These are phyloP conservation scores for Brachypalpus laphriformis DNA, from an alignment of 2,888 invertebrate species.

Conservation along the genomic window DNA sequence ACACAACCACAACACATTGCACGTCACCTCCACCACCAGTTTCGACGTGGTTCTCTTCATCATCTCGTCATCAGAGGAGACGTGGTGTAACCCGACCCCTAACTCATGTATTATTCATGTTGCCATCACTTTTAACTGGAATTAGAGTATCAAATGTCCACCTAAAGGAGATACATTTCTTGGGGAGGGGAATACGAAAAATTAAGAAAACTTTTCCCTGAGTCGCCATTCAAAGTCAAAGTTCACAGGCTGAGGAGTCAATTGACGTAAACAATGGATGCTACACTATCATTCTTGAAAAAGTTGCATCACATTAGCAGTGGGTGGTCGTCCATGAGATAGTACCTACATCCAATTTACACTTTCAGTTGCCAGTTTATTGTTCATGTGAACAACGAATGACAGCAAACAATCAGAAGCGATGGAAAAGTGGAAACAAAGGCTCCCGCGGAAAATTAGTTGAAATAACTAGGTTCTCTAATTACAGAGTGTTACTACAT, in stretches of 20 bases:
- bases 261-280: constrained; percentile 21
- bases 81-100: constrained; percentile 52
- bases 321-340: neutral
- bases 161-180: neutral
- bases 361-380: constrained; percentile 33
- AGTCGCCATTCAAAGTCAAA: constrained; percentile 30
- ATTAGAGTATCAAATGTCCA: constrained; percentile 58
- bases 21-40: constrained; percentile 20
- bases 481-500: constrained; percentile 69
- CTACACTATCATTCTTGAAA: no score
- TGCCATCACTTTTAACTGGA: neutral
- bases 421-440: constrained; percentile 41
- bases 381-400: constrained; percentile 36
- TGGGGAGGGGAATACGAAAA: constrained; percentile 11
- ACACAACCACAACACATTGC: constrained; percentile 68
- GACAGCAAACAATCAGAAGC: constrained; percentile 35
- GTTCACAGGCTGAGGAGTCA: constrained; percentile 35
- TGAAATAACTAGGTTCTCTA: constrained; percentile 63
- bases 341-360: constrained; percentile 38
- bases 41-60: constrained; percentile 15
- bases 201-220: constrained; percentile 32
- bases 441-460: constrained; percentile 34
- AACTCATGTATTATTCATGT: constrained; percentile 63
- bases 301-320: neutral
- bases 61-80: neutral